Percentiles rank a stretch among this genome's conserved stretches.
phyloP scores from a whole-genome alignment of 1,140 invertebrate species.

The Ooceraea biroi region DNA sequence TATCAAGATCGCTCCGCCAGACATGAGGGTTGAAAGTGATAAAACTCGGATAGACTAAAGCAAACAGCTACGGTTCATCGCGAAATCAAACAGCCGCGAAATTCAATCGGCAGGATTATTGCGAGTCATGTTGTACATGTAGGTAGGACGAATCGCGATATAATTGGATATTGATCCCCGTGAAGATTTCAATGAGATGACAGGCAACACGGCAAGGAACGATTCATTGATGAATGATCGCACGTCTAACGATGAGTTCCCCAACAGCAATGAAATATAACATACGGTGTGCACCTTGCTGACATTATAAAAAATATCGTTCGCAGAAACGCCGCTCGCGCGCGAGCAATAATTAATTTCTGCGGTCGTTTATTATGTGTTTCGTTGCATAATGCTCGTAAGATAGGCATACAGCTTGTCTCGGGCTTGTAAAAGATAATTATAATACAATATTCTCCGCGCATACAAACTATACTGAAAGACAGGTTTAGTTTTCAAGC shows the following conservation, averaged over 20 bases:
- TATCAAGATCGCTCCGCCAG: background rate
- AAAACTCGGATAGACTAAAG: constrained; percentile 31
- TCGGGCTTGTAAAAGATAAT: background rate
- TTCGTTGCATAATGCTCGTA: constrained; percentile 12
- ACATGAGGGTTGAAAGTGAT: constrained; percentile 13
- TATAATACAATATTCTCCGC: background rate
- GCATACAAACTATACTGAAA: background rate
- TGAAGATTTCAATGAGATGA: constrained; percentile 59
- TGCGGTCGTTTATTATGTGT: background rate
- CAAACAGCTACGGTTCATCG: constrained; percentile 27
- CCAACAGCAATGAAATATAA: constrained; percentile 45
- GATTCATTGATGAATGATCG: constrained; percentile 64
- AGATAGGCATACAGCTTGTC: background rate
- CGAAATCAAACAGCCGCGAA: constrained; percentile 45
- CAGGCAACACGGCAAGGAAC: constrained; percentile 31
- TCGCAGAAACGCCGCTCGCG: constrained; percentile 9
- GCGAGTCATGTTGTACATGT: background rate
- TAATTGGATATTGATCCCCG: constrained; percentile 60
- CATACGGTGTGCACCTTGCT: constrained; percentile 10
- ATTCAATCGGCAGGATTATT: constrained; percentile 45
- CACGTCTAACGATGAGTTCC: constrained; percentile 28
- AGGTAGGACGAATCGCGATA: constrained; percentile 21
- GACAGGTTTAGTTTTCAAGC: too few species aligned
- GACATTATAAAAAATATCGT: constrained; percentile 20
- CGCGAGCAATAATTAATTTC: constrained; percentile 6